Evolutionary conservation across 23 tunicate genomes (phyloP).

Genomic region (Diplosoma virens): DNA sequence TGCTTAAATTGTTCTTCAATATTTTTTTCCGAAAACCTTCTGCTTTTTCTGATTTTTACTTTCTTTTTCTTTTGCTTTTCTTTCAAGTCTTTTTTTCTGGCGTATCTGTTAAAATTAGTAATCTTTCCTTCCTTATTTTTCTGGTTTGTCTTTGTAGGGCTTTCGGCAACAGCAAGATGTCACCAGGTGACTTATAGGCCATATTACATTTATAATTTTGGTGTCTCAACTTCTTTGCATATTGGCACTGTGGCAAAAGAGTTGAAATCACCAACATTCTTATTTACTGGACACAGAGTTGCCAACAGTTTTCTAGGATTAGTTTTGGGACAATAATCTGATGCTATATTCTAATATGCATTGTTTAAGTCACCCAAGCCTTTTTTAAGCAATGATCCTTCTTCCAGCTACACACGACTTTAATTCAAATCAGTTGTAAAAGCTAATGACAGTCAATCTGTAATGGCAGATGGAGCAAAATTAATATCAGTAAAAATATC

Average conservation of each 20-base stretch:
- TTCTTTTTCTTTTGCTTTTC: neutral
- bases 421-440: neutral
- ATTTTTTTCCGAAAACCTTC: neutral
- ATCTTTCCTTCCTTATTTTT: slow-evolving; percentile 1
- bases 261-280: slow-evolving; percentile 20
- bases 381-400: neutral
- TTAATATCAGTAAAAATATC: slow-evolving; percentile 15
- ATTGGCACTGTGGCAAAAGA: slow-evolving; percentile 24
- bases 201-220: neutral
- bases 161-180: slow-evolving; percentile 6
- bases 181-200: slow-evolving; percentile 19
- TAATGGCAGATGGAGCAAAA: slow-evolving; percentile 21
- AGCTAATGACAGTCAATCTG: slow-evolving; percentile 20
- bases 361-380: slow-evolving; percentile 16
- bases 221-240: slow-evolving; percentile 6
- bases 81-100: slow-evolving; percentile 1
- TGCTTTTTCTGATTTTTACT: neutral
- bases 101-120: slow-evolving; percentile 3
- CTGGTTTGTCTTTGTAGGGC: neutral
- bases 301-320: neutral
- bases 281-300: slow-evolving; percentile 6
- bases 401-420: neutral
- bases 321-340: neutral
- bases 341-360: neutral
- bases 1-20: neutral